Evolutionary conservation across 2,888 invertebrate genomes (phyloP).

Genomic region (Rapana venosa): DNA sequence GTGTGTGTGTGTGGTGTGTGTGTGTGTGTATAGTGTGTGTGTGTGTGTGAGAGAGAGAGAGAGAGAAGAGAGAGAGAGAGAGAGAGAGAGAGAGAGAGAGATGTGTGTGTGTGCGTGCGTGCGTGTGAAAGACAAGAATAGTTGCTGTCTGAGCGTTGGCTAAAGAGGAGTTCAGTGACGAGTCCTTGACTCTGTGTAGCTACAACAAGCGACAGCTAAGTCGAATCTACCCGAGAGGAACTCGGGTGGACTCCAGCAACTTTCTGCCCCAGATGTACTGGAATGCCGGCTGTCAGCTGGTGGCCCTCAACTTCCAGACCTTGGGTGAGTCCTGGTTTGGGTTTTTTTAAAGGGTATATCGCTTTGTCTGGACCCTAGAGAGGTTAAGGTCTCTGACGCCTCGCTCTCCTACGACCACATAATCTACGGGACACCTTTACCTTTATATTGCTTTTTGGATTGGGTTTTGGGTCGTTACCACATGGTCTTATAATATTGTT

Average conservation of each 20-base stretch:
- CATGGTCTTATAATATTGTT: no score
- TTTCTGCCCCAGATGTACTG: conserved; percentile 97
- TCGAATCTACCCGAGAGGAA: conserved; percentile 96
- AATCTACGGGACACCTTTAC: no score
- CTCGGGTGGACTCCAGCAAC: conserved; percentile 97
- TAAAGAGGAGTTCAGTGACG: neutral
- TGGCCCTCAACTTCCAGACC: conserved; percentile 97
- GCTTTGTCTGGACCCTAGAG: no score
- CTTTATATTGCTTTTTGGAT: no score
- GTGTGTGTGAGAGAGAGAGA: neutral
- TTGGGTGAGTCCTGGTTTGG: conserved; percentile 80
- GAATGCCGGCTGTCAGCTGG: conserved; percentile 99
- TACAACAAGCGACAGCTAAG: conserved; percentile 98
- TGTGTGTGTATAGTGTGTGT: neutral
- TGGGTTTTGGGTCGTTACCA: no score
- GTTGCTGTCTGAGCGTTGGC: no score
- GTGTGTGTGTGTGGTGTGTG: neutral
- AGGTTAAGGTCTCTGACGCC: no score
- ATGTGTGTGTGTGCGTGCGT: neutral
- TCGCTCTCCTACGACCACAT: no score
- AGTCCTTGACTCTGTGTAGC: conserved; percentile 60
- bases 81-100: no score
- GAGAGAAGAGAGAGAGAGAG: no score
- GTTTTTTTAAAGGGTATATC: neutral
- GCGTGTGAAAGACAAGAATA: no score